These are phyloP conservation scores for Cyanoramphus novaezelandiae DNA, from an alignment of 2,113 vertebrate genomes.

Conservation along the genomic window DNA sequence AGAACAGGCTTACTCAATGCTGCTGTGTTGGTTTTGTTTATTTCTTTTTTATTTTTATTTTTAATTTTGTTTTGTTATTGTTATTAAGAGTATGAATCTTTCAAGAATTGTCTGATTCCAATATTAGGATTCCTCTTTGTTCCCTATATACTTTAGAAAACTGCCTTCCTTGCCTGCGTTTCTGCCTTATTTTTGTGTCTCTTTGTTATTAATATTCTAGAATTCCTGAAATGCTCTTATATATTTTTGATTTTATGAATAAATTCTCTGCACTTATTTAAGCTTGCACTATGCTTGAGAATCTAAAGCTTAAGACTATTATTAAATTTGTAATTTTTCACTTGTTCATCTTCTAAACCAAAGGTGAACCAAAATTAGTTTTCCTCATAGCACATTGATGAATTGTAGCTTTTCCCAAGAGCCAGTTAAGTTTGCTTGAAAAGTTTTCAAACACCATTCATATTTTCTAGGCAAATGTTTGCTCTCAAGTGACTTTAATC, in stretches of 20 bases:
- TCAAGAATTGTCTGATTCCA: neutral
- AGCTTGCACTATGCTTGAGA: neutral
- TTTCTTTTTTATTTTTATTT: neutral
- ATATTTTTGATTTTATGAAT: neutral
- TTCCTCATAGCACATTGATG: neutral
- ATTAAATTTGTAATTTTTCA: neutral
- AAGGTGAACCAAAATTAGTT: neutral
- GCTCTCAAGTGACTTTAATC: neutral
- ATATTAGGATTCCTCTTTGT: neutral
- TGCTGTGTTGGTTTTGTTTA: neutral
- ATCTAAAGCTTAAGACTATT: neutral
- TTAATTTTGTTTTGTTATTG: neutral
- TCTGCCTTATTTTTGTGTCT: neutral
- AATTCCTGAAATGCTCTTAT: neutral
- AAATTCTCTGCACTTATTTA: neutral
- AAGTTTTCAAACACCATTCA: neutral
- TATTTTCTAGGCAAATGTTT: neutral
- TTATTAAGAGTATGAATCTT: neutral
- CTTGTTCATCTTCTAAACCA: neutral
- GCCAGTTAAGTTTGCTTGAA: neutral
- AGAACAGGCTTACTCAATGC: neutral
- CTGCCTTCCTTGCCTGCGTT: neutral
- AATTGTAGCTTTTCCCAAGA: neutral
- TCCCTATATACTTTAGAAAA: neutral
- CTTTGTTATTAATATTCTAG: neutral